phyloP scores from a whole-genome alignment of 2,888 invertebrate genomes.

The Matsumyia berberina region DNA sequence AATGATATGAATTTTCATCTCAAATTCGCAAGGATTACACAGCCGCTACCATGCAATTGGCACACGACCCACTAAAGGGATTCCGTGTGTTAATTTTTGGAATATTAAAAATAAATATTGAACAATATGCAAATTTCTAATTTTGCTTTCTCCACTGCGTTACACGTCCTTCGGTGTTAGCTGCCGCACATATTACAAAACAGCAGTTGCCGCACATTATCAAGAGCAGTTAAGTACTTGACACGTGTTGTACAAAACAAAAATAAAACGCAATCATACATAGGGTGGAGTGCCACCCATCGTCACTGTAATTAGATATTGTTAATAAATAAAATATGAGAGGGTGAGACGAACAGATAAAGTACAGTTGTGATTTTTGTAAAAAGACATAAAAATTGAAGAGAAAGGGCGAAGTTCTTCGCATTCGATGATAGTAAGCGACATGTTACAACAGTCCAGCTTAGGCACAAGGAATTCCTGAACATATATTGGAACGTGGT shows the following conservation, averaged over 20 bases:
- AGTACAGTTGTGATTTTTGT: slow-evolving; percentile 47
- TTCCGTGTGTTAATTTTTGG: slow-evolving; percentile 65
- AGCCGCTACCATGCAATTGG: slow-evolving; percentile 36
- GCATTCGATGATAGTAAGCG: too few relatives aligned
- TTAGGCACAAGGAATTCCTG: too few relatives aligned
- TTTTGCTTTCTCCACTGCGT: slow-evolving; percentile 16
- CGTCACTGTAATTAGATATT: slow-evolving; percentile 74
- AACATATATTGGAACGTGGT: too few relatives aligned
- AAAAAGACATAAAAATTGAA: neutral
- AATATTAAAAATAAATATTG: slow-evolving; percentile 75
- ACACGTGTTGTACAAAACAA: slow-evolving; percentile 67
- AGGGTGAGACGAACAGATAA: slow-evolving; percentile 19
- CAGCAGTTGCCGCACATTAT: slow-evolving; percentile 60
- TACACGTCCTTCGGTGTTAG: slow-evolving; percentile 37
- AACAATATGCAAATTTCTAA: slow-evolving; percentile 73
- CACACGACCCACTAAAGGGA: slow-evolving; percentile 58
- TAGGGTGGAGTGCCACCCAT: slow-evolving; percentile 49
- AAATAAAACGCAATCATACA: slow-evolving; percentile 54
- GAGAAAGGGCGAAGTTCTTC: too few relatives aligned
- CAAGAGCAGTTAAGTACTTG: slow-evolving; percentile 64
- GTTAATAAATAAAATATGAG: slow-evolving; percentile 52
- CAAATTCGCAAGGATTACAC: slow-evolving; percentile 20
- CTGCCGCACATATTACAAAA: slow-evolving; percentile 66
- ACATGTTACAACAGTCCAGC: too few relatives aligned
- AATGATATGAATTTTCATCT: slow-evolving; percentile 42